Evolutionary conservation across 2,113 vertebrate species (phyloP).

Genomic region (Tangachromis dhanisi): DNA sequence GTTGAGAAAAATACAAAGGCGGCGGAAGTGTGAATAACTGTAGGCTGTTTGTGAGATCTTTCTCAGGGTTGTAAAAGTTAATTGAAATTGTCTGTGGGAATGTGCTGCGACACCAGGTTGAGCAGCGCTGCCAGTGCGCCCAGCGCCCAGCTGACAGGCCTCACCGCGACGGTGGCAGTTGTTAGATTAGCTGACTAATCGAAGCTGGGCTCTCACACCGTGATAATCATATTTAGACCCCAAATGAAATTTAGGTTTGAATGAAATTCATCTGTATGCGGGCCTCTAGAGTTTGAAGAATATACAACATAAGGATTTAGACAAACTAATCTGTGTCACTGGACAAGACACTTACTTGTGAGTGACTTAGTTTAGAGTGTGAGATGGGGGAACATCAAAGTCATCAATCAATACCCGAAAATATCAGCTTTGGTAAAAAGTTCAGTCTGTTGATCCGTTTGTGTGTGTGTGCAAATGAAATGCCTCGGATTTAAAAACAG

Average conservation of each 20-base stretch:
- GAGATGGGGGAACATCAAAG: background rate
- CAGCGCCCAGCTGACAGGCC: slow-evolving; percentile 28
- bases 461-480: background rate
- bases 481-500: background rate
- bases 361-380: background rate
- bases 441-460: background rate
- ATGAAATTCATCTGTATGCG: background rate
- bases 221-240: background rate
- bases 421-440: background rate
- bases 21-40: background rate
- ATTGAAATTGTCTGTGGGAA: slow-evolving; percentile 57
- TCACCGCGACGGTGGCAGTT: slow-evolving; percentile 7
- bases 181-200: slow-evolving; percentile 31
- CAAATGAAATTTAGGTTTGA: background rate
- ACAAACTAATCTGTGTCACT: background rate
- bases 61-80: slow-evolving; percentile 51
- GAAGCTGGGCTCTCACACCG: background rate
- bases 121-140: slow-evolving; percentile 5
- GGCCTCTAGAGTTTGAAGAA: background rate
- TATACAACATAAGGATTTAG: background rate
- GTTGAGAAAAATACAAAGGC: background rate
- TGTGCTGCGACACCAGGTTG: slow-evolving; percentile 21
- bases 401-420: background rate
- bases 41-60: slow-evolving; percentile 21
- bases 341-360: background rate